phyloP scores from a whole-genome alignment of 2,113 vertebrate species.

The Cercopithecus mona region DNA sequence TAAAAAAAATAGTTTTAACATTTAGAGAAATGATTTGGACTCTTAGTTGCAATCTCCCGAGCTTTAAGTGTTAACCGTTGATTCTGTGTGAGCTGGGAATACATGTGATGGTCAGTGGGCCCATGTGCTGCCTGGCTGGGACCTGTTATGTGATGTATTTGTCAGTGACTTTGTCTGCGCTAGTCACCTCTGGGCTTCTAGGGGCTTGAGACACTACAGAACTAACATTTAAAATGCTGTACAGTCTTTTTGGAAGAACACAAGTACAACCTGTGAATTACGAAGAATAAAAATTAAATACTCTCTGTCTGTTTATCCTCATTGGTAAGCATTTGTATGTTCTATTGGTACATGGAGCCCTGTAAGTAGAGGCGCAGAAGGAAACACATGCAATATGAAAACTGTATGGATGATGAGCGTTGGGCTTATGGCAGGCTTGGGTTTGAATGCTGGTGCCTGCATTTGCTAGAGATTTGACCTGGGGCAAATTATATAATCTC shows the following conservation, averaged over 20 bases:
- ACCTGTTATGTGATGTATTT: rapidly evolving
- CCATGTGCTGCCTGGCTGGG: rapidly evolving
- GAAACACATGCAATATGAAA: background rate
- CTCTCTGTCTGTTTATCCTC: background rate
- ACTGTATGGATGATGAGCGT: background rate
- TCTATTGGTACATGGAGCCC: background rate
- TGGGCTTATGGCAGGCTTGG: background rate
- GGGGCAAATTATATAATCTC: background rate
- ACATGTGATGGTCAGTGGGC: rapidly evolving
- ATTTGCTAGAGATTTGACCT: background rate
- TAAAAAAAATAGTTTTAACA: background rate
- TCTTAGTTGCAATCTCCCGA: background rate
- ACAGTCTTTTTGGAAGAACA: background rate
- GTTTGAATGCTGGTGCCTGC: background rate
- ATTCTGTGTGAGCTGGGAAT: background rate
- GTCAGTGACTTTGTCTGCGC: rapidly evolving
- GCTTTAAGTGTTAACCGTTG: background rate
- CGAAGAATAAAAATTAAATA: background rate
- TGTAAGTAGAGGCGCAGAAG: background rate
- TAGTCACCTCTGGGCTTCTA: background rate
- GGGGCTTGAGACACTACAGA: background rate
- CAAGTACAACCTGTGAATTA: background rate
- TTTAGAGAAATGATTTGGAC: background rate
- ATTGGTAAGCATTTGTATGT: background rate
- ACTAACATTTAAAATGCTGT: background rate